phyloP scores from a whole-genome alignment of 2,113 vertebrate genomes.

The Odontesthes bonariensis region DNA sequence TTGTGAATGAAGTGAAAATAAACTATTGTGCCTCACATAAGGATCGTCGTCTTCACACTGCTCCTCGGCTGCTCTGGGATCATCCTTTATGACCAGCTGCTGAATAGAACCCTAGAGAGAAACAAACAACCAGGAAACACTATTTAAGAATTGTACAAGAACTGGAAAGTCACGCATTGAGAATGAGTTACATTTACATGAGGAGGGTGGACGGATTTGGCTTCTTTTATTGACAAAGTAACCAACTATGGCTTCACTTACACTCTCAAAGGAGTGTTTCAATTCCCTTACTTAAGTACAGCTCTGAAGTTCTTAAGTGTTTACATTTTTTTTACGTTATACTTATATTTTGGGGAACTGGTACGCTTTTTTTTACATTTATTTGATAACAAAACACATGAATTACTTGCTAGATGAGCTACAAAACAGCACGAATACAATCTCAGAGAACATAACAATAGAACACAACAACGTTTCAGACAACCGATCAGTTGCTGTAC shows the following conservation, averaged over 20 bases:
- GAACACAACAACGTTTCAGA: too few relatives aligned
- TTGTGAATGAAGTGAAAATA: background rate
- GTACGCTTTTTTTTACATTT: background rate
- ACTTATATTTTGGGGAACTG: background rate
- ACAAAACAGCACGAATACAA: too few relatives aligned
- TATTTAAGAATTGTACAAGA: background rate
- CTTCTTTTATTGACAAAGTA: too few relatives aligned
- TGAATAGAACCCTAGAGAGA: constrained; percentile 88
- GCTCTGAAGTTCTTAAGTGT: background rate
- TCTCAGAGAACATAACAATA: too few relatives aligned
- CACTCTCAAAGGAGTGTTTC: too few relatives aligned
- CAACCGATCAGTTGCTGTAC: too few relatives aligned
- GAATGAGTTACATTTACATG: background rate
- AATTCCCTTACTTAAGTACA: too few relatives aligned
- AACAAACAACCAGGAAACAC: background rate
- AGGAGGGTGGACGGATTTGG: background rate
- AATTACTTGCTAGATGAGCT: background rate
- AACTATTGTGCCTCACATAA: constrained; percentile 81
- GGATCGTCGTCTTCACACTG: constrained; percentile 91
- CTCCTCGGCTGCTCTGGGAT: constrained; percentile 84
- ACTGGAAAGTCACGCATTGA: background rate
- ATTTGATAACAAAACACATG: background rate
- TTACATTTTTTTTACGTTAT: background rate
- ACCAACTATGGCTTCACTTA: too few relatives aligned
- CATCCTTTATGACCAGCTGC: constrained; percentile 86